Base-by-base conservation (phyloP, 2,113 vertebrate species). In the Xiphias gladius region DNA sequence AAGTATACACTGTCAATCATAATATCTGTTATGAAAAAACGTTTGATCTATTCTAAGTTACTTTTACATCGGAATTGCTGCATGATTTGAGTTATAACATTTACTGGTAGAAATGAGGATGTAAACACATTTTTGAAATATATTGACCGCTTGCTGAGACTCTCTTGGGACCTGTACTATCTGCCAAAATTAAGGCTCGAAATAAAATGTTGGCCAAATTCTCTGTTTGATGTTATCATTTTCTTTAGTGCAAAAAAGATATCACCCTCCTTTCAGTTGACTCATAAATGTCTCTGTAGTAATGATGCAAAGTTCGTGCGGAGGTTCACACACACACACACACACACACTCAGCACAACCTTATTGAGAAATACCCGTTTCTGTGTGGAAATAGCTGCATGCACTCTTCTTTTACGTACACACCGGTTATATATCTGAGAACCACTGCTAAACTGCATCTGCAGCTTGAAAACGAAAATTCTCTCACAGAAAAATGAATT, bases 181-280 rank as follows among this genome's bases (percentile, higher is more conserved):
- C 17, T 50, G 48, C 5, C 13, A 46, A 13, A 57, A 26, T 26
- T 57, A 46, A 14, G 11, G 3, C 39, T 26, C 67, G 22, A 61
- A 48, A 73, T 58, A 68, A 67, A 62, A 73, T 48, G 3, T 10
- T 50, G 35, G 12, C 52, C 19, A n/a, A 61, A 46, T 37, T 59
- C 16, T 73, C 46, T 46, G 41, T 75, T 43, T 83, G 59, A 75
- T 75, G 50, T 59, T 64, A 41, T 67, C 0, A 13, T n/a, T 76
- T 64, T 68, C n/a, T 63, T 63, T 20, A 65, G 39, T 14, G 2
- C n/a, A 39, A 46, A 14, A 55, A 72, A 55, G 5, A 74, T 48
- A 66, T 80, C 17, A 66, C 58, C 28, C 41, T 64, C 39, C 48
- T 76, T 73, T 86, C 67, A 76, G 76, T 67, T 84, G 87, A 84